Percentiles rank a stretch among this genome's conserved stretches.
Evolutionary conservation across 2,113 vertebrate genomes (phyloP).

Genomic region (Alosa alosa): DNA sequence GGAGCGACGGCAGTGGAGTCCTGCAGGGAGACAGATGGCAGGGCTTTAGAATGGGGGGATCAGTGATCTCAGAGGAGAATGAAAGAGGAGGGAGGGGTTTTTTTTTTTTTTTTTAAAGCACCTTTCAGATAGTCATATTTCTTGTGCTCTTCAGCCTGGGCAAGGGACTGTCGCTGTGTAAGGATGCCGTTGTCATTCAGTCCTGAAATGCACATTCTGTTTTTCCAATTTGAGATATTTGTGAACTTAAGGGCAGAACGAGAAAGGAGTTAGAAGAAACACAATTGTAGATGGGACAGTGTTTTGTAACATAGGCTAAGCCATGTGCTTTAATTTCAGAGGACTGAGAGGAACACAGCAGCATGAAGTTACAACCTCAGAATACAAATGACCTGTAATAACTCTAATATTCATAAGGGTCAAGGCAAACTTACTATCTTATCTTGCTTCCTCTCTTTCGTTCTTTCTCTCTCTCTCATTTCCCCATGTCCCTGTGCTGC

Average conservation of each 20-base stretch:
- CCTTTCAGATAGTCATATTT: slow-evolving; percentile 15
- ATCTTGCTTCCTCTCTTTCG: neutral
- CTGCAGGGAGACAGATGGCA: slow-evolving; percentile 11
- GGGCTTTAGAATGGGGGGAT: slow-evolving; percentile 15
- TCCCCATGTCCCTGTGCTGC: neutral
- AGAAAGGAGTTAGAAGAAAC: neutral
- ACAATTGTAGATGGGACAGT: neutral
- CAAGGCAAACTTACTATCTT: neutral
- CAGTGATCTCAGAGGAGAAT: slow-evolving; percentile 4
- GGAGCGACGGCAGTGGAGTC: neutral
- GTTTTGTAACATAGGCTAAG: neutral
- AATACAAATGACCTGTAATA: neutral
- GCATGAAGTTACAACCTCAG: neutral
- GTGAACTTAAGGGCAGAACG: neutral
- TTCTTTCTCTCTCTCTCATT: neutral
- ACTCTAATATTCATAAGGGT: neutral
- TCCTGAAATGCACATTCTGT: neutral
- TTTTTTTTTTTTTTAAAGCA: neutral
- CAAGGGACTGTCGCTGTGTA: neutral
- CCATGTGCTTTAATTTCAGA: neutral
- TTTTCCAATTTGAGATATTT: neutral
- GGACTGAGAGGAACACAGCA: neutral
- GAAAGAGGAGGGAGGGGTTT: neutral
- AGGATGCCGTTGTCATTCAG: neutral
- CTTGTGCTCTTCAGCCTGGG: neutral